Percentiles rank a stretch among this genome's conserved stretches.
Conservation (phyloP, 2,888 invertebrate species). For the Therioaphis trifolii region DNA sequence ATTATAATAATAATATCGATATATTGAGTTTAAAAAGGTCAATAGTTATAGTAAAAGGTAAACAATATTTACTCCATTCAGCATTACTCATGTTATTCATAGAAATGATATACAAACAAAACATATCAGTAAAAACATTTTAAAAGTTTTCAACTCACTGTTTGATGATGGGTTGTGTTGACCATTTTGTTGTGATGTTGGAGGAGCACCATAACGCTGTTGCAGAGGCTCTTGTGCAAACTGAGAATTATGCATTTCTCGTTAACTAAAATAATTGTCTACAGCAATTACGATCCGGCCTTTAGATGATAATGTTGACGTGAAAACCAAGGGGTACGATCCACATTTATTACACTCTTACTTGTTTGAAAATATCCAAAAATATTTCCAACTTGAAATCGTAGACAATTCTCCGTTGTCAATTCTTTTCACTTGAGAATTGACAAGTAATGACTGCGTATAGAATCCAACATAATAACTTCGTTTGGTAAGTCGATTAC, state of each 20-base stretch:
- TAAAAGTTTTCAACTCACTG: slow-evolving; percentile 16
- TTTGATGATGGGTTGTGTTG: slow-evolving; percentile 17
- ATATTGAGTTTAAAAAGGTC: slow-evolving; percentile 3
- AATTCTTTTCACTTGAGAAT: not conserved
- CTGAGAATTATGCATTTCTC: slow-evolving; percentile 47
- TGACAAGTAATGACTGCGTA: not conserved
- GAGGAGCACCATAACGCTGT: slow-evolving; percentile 42
- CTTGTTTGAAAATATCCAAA: not conserved
- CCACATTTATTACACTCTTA: not conserved
- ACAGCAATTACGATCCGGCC: not conserved
- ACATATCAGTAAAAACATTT: not conserved
- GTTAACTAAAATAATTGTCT: not conserved
- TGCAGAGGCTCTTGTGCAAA: slow-evolving; percentile 59
- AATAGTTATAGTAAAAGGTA: not conserved
- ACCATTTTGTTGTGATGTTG: slow-evolving; percentile 42
- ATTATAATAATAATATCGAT: not conserved
- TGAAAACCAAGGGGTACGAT: not conserved
- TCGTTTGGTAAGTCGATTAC: not conserved
- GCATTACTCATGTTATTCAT: not conserved
- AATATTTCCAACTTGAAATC: not conserved
- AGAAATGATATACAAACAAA: not conserved
- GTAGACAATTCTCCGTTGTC: not conserved
- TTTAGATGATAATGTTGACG: not conserved
- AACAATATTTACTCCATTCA: not conserved
- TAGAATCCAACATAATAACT: not conserved